Evolutionary conservation across 2,113 vertebrate species (phyloP), one percentile per base, ranked within the genome.

Genomic region (Tachysurus fulvidraco): DNA sequence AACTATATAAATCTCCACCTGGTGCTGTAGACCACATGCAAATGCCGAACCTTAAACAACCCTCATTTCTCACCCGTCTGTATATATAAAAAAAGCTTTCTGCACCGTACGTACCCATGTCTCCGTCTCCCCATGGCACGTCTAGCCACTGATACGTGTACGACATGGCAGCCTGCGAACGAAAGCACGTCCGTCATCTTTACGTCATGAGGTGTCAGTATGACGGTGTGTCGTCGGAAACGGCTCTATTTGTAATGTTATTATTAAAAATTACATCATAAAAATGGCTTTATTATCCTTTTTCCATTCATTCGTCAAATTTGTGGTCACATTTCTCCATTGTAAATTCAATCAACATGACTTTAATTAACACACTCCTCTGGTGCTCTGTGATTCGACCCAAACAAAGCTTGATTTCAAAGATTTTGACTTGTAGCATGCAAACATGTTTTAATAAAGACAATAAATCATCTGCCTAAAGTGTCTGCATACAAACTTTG

Each of bases 71-170:
- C 59, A 46, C 30, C 21, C 71, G 19, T 71, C 65, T 28, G 23
- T 17, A 7, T 64, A 52, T 36, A 73, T 41, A 57, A n/a, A 23
- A 62, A 69, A 59, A 79, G 77, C 28, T 36, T 85, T 87, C 71
- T 16, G 55, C 81, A 59, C 79, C 21, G 69, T 92, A 91, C 93
- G 44, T 97, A 98, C 96, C 97, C 94, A 98, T 94, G 91, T 98
- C 97, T 94, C 97, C 97, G 69, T 98, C 97, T 93, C 97, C 97
- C 97, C 96, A 98, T 0, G 97, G 97, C 83, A 95, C 95, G 92
- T 97, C 97, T 92, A 97, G 92, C 95, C 96, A 96, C 92, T 92
- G 92, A 89, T 95, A 96, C 85, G 93, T 89, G 85, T 94, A 95
- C 91, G 96, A 96, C 96, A 98, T 97, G 80, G 83, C 59, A 78